Conservation (phyloP, 2,888 invertebrate genomes). For the Leuctra nigra region DNA sequence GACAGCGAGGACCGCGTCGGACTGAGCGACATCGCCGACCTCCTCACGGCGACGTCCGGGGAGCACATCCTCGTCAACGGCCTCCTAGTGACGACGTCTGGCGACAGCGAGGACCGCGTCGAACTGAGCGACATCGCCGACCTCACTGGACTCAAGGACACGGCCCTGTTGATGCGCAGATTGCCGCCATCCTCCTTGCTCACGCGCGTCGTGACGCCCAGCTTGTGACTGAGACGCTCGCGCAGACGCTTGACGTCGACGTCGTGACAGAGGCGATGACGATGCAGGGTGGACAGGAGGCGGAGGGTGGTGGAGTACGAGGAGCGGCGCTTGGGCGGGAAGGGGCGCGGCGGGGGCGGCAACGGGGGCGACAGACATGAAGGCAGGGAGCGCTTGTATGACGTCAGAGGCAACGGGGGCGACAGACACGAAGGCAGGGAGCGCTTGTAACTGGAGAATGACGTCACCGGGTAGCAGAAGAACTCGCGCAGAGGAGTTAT, state of each 20-base stretch:
- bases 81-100: not conserved
- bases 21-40: constrained; percentile 36
- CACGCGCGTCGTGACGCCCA: constrained; percentile 38
- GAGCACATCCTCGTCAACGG: no score
- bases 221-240: constrained; percentile 54
- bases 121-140: constrained; percentile 31
- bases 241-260: constrained; percentile 55
- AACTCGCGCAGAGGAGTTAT: constrained; percentile 48
- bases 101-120: not conserved
- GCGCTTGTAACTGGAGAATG: constrained; percentile 53
- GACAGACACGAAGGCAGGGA: constrained; percentile 46
- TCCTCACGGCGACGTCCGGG: not conserved
- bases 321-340: constrained; percentile 68
- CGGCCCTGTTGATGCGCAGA: constrained; percentile 25
- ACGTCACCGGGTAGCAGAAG: constrained; percentile 52
- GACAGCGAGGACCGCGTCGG: constrained; percentile 24
- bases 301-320: constrained; percentile 63
- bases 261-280: constrained; percentile 48
- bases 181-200: constrained; percentile 29
- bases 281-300: constrained; percentile 48
- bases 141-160: constrained; percentile 26
- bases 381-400: constrained; percentile 54
- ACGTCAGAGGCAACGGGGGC: constrained; percentile 29
- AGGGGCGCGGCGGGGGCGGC: constrained; percentile 50
- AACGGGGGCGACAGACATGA: constrained; percentile 37